Conservation (phyloP, 2,888 invertebrate genomes). For the Harpalus rubripes region DNA sequence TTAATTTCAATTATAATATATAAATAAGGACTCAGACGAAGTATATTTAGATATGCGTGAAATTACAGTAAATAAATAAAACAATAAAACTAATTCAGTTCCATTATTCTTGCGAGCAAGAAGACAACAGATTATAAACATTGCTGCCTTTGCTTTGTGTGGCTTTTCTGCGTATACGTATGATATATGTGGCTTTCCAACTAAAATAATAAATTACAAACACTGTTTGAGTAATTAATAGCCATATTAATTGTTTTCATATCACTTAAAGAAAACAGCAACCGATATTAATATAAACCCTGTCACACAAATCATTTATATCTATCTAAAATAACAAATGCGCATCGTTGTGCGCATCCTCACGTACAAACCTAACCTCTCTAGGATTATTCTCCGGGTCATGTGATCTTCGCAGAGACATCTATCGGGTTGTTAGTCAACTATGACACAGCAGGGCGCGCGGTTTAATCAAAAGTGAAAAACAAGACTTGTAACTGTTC, state of each 20-base stretch:
- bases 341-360: constrained; percentile 26
- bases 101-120: too few relatives aligned
- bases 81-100: too few relatives aligned
- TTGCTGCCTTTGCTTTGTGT: too few relatives aligned
- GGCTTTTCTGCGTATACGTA: not conserved
- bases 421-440: constrained; percentile 34
- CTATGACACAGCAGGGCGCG: constrained; percentile 25
- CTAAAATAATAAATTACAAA: constrained; percentile 4
- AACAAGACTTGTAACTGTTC: constrained; percentile 48
- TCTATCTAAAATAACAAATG: constrained; percentile 2
- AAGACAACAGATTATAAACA: too few relatives aligned
- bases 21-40: too few relatives aligned
- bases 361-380: constrained; percentile 23
- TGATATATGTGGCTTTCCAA: not conserved
- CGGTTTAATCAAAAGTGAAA: constrained; percentile 51
- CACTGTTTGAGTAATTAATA: constrained; percentile 1
- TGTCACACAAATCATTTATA: constrained; percentile 42
- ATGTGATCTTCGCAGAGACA: constrained; percentile 29
- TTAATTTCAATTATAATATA: too few relatives aligned
- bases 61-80: too few relatives aligned
- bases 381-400: constrained; percentile 17
- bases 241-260: constrained; percentile 5
- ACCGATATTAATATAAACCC: constrained; percentile 25
- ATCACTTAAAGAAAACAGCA: constrained; percentile 1
- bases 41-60: too few relatives aligned